Conservation (phyloP, 2,113 vertebrate species). For the Poeciliopsis occidentalis region DNA sequence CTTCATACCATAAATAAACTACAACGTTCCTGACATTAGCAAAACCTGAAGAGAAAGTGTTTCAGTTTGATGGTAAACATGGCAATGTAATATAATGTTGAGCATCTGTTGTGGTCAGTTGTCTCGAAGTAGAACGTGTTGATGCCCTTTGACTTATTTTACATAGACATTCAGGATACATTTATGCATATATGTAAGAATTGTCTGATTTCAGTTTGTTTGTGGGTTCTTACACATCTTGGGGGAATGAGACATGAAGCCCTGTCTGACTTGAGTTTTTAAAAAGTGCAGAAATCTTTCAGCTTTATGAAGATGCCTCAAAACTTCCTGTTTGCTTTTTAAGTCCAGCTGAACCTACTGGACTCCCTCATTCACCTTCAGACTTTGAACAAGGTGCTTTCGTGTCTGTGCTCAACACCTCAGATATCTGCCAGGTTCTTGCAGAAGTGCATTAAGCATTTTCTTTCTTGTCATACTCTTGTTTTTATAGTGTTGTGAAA, state of each 20-base stretch:
- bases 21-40: constrained; percentile 17
- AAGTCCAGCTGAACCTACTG: constrained; percentile 5
- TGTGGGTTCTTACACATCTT: constrained; percentile 17
- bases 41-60: constrained; percentile 12
- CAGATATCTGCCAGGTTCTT: neutral
- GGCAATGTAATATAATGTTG: neutral
- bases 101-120: constrained; percentile 12
- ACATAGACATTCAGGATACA: constrained; percentile 26
- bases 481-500: neutral
- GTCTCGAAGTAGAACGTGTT: constrained; percentile 29
- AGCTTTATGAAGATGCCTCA: neutral
- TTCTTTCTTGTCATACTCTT: neutral
- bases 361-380: neutral
- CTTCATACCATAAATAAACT: constrained; percentile 10
- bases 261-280: constrained; percentile 15
- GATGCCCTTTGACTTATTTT: constrained; percentile 13
- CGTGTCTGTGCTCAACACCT: neutral
- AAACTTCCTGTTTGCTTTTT: neutral
- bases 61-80: constrained; percentile 11
- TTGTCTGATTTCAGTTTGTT: constrained; percentile 3
- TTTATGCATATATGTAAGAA: neutral
- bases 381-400: neutral
- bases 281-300: constrained; percentile 6
- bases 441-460: neutral
- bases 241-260: constrained; percentile 14